These are phyloP conservation scores for Craseonycteris thonglongyai DNA, from an alignment of 2,113 vertebrate genomes.

Conservation along the genomic window DNA sequence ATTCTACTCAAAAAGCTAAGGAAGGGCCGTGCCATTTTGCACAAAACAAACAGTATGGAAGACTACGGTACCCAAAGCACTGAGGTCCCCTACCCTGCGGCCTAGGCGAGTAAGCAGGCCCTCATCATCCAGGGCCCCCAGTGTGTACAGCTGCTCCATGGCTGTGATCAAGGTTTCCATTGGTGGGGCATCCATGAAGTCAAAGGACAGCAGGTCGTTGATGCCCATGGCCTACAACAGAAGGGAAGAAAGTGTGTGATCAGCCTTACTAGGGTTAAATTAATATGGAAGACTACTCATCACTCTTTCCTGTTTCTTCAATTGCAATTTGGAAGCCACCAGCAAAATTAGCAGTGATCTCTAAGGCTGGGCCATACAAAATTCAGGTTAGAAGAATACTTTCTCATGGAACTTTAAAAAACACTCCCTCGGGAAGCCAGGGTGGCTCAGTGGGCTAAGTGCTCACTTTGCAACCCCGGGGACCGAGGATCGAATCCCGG, in stretches of 20 bases:
- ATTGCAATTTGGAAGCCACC: not conserved
- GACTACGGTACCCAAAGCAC: not conserved
- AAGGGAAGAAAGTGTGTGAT: not conserved
- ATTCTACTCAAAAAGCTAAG: not conserved
- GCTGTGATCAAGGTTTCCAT: conserved; percentile 99
- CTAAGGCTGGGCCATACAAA: not conserved
- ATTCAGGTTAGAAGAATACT: not conserved
- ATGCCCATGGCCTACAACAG: conserved; percentile 94
- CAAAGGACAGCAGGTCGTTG: conserved; percentile 97
- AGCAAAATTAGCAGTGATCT: not conserved
- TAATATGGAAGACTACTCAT: not conserved
- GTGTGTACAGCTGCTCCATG: conserved; percentile 98
- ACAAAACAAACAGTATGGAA: not conserved
- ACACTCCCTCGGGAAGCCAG: not conserved
- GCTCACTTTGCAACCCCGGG: no score
- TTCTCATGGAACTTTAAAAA: not conserved
- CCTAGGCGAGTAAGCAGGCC: conserved; percentile 95
- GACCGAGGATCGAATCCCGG: no score
- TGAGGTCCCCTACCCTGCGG: conserved; percentile 84
- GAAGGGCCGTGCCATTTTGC: no score
- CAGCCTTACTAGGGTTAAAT: not conserved
- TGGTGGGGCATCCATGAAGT: conserved; percentile 98
- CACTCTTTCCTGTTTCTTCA: not conserved
- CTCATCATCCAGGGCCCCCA: conserved; percentile 96
- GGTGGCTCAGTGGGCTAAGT: no score